Evolutionary conservation across 2,888 invertebrate genomes (phyloP), one percentile per base, ranked within the genome.

Genomic region (Ornithoptera priamus): DNA sequence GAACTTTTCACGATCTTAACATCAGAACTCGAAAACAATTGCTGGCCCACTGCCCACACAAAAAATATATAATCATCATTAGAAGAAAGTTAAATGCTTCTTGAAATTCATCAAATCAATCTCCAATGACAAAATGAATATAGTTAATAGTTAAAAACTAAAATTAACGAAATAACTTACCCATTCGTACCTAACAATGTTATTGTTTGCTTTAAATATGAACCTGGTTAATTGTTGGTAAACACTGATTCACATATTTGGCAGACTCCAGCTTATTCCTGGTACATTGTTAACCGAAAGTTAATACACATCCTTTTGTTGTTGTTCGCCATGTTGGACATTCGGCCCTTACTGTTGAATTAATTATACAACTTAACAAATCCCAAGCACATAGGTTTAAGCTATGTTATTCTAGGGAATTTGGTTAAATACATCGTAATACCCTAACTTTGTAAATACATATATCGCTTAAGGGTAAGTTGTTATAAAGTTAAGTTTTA

Each of bases 331-430:
- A 42, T 65, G 50, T 56, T 57, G 61, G 61, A 42, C 50, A 57
- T 57, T 69, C 46, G 22, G 69, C 10, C 62, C 58, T 57, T 18
- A 36, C 15, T 36, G 58, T 20, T 57, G 53, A 62, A 69, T 65
- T 69, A 62, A 69, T 62, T 68, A 30, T 15, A 46, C 46, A 67
- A 68, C 20, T 68, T 68, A 57, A 20, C 57, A 20, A 6, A 57
- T 12, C 42, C 24, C 39, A 46, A 50, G 46, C 18, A 42, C 58
- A 59, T 57, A 57, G 8, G 57, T 57, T 20, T 20, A 57, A 8
- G 20, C 20, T 57, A 57, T 50, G 18, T 57, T 65, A 53, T 65
- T 58, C 17, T 42, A 56, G 57, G 36, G 5, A 58, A 56, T 65
- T 65, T 30, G 17, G 57, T 58, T 58, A 57, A 10, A 22, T 57